Percentiles rank a stretch among this genome's conserved stretches.
Evolutionary conservation across 2,888 invertebrate genomes (phyloP).

Genomic region (Plusia festucae): DNA sequence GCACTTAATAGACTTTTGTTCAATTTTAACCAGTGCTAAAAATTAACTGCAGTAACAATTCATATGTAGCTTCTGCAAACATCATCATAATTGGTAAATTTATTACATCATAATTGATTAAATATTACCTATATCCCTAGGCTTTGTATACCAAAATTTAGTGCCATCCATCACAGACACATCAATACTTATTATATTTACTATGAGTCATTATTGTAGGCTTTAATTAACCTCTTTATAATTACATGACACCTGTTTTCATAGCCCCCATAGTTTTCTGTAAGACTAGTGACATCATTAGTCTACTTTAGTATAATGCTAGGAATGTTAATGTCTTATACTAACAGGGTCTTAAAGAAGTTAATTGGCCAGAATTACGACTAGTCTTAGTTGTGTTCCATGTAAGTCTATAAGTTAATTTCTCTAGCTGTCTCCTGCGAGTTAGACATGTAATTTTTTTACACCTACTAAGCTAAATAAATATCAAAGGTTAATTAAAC

Average conservation of each 20-base stretch:
- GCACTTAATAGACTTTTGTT: slow-evolving; percentile 46
- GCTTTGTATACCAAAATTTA: slow-evolving; percentile 35
- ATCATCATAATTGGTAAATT: slow-evolving; percentile 11
- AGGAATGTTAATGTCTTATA: background rate
- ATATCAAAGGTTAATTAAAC: too few species aligned
- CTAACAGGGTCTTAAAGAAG: background rate
- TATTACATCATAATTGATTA: slow-evolving; percentile 15
- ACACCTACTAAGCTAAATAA: background rate
- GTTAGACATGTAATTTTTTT: background rate
- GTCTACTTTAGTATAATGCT: background rate
- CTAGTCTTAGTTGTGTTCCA: slow-evolving; percentile 4
- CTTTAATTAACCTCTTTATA: background rate
- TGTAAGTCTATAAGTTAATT: slow-evolving; percentile 2
- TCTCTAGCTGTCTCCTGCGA: background rate
- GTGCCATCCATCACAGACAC: slow-evolving; percentile 55
- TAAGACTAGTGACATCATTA: background rate
- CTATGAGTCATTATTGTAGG: slow-evolving; percentile 11
- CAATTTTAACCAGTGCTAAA: slow-evolving; percentile 46
- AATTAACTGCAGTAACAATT: slow-evolving; percentile 18
- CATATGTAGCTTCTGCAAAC: slow-evolving; percentile 11
- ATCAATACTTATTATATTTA: slow-evolving; percentile 21
- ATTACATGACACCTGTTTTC: background rate
- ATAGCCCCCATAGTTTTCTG: background rate
- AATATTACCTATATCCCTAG: slow-evolving; percentile 40
- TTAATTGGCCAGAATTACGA: background rate